A percentile compares a stretch with the other conserved stretches of the same genome.
phyloP scores from a whole-genome alignment of 2,797 vertebrate species.

The Sebastes oblongus region DNA sequence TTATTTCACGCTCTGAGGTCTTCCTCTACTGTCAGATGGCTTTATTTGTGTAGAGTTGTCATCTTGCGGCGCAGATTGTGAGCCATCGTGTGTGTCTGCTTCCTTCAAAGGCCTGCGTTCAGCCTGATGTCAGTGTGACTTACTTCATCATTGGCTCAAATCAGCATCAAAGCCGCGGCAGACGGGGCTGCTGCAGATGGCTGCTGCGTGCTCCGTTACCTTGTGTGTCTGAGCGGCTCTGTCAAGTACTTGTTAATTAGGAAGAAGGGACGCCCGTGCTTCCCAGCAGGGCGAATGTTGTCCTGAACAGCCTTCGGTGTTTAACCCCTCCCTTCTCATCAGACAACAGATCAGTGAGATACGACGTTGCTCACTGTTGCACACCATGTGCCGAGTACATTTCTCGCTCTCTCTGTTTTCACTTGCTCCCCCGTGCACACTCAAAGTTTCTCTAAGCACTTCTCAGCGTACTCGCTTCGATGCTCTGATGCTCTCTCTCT shows the following conservation, averaged over 20 bases:
- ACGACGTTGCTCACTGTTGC: slow-evolving; percentile 41
- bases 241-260: slow-evolving; percentile 66
- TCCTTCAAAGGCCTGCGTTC: slow-evolving; percentile 36
- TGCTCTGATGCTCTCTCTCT: slow-evolving; percentile 16
- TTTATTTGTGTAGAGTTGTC: slow-evolving; percentile 41
- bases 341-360: slow-evolving; percentile 31
- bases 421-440: slow-evolving; percentile 1
- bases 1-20: not conserved
- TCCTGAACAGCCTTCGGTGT: slow-evolving; percentile 16
- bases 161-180: slow-evolving; percentile 65
- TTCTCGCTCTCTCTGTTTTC: slow-evolving; percentile 2
- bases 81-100: slow-evolving; percentile 31
- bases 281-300: slow-evolving; percentile 35
- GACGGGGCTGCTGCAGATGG: slow-evolving; percentile 55
- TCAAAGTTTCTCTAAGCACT: slow-evolving; percentile 5
- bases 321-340: slow-evolving; percentile 30
- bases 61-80: slow-evolving; percentile 59
- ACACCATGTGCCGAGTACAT: not conserved
- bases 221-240: slow-evolving; percentile 52
- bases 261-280: slow-evolving; percentile 20
- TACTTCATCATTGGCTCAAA: slow-evolving; percentile 71
- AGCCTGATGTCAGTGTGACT: slow-evolving; percentile 59
- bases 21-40: slow-evolving; percentile 17
- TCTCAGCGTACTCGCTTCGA: not conserved
- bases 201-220: slow-evolving; percentile 46